These are phyloP conservation scores for Dicaeum eximium DNA, from an alignment of 2,113 vertebrate genomes.

Conservation along the genomic window DNA sequence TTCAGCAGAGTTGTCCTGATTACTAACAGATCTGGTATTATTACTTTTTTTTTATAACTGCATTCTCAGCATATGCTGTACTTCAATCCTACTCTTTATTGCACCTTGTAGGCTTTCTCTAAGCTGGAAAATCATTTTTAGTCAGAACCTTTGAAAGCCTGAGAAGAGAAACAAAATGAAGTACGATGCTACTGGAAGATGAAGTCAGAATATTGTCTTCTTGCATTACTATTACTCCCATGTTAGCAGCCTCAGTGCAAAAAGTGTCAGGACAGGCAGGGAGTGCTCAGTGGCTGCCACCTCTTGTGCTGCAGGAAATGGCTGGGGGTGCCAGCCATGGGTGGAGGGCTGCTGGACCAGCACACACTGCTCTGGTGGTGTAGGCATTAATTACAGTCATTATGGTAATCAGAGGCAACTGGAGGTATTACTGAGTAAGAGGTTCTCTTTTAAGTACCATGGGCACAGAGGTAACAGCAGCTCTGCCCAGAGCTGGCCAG, in stretches of 20 bases:
- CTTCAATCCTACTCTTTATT: background rate
- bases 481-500: background rate
- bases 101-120: background rate
- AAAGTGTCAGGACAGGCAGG: background rate
- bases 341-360: background rate
- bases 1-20: background rate
- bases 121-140: background rate
- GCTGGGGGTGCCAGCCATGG: background rate
- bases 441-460: background rate
- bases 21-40: background rate
- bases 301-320: accelerated
- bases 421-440: background rate
- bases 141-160: background rate
- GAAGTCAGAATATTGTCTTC: background rate
- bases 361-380: background rate
- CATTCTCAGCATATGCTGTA: background rate
- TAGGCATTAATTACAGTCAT: background rate
- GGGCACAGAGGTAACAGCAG: background rate
- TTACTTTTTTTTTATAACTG: background rate
- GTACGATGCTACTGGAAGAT: background rate
- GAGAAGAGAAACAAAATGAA: background rate
- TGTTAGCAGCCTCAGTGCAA: background rate
- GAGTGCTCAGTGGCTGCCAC: accelerated
- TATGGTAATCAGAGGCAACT: background rate
- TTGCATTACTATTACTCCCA: background rate